Evolutionary conservation across 2,797 vertebrate species (phyloP), one percentile per base, ranked within the genome.

Genomic region (Oreochromis mossambicus): DNA sequence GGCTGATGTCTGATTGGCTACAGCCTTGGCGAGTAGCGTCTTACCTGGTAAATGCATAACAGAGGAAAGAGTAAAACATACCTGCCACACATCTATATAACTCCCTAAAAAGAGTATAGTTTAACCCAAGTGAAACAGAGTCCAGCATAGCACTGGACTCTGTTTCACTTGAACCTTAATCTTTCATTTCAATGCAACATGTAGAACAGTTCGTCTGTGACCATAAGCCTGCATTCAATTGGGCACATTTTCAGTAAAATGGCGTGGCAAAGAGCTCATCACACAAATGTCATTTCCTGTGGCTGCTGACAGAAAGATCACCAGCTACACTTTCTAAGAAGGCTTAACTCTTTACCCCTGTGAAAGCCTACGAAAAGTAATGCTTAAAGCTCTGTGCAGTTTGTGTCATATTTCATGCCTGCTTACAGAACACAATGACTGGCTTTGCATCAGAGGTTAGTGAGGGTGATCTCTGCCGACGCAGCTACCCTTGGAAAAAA

Each of bases 1-100:
- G 15, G 98, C 98, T 0, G 98, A 99, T 0, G 99, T 99, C 83
- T 99, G 98, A 95, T 99, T 99, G 85, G 98, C 99, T 80, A 99
- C 99, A 1, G 99, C 98, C 95, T 99, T 99, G 86, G 98, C 98
- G 0, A 99, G 91, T 38, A 99, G 95, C 1, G 98, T 99, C 95
- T 99, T 99, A 82, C 99, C 99, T 99, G 86, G 41, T 14, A 68
- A 1, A 24, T 2, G 19, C 8, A 51, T 2, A 29, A 46, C 12
- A 83, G n/a, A 68, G 17, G 36, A 11, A 5, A 3, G 50, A n/a
- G 32, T 7, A 21, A 66, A 10, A 51, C 3, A 41, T 5, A 54
- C 26, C 14, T 15, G 12, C 7, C 52, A 55, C 26, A 38, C n/a
- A 8, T 14, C 29, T 9, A 8, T 21, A 2, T 7, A 38, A 63